Conservation (phyloP, 2,113 vertebrate species). For the Pagrus major region DNA sequence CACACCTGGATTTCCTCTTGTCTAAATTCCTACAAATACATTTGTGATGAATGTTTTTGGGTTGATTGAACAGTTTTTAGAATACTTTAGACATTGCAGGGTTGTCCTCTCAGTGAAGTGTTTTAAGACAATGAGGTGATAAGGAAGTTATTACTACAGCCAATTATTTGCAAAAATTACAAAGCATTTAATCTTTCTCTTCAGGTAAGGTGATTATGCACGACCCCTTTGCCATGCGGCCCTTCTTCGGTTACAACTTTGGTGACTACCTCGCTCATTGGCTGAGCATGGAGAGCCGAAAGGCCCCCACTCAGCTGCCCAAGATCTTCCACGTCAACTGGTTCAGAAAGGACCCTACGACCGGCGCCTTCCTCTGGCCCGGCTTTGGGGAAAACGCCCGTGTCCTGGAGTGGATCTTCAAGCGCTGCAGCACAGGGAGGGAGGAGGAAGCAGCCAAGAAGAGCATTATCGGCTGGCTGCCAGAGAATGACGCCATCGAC, state of each 20-base stretch:
- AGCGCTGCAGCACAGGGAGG: constrained; percentile 84
- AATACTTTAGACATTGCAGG: neutral
- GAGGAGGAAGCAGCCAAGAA: constrained; percentile 87
- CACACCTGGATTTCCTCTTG: constrained; percentile 56
- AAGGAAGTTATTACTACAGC: neutral
- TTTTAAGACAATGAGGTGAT: neutral
- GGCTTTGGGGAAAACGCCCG: constrained; percentile 95
- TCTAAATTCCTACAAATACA: neutral
- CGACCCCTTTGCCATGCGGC: constrained; percentile 98
- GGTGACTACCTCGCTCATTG: constrained; percentile 96
- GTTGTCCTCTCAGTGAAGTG: neutral
- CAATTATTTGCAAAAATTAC: neutral
- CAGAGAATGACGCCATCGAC: constrained; percentile 84
- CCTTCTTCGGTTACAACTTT: constrained; percentile 99
- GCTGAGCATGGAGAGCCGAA: constrained; percentile 92
- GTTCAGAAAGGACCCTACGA: constrained; percentile 92
- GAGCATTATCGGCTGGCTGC: constrained; percentile 90
- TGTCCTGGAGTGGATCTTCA: constrained; percentile 98
- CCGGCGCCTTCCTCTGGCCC: constrained; percentile 93
- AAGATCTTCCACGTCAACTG: constrained; percentile 99
- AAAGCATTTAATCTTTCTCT: neutral
- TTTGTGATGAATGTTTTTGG: neutral
- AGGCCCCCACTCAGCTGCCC: constrained; percentile 89
- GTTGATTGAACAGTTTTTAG: neutral
- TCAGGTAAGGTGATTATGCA: constrained; percentile 97